These are phyloP conservation scores for Asobara japonica DNA, from an alignment of 1,140 invertebrate species.

Conservation along the genomic window DNA sequence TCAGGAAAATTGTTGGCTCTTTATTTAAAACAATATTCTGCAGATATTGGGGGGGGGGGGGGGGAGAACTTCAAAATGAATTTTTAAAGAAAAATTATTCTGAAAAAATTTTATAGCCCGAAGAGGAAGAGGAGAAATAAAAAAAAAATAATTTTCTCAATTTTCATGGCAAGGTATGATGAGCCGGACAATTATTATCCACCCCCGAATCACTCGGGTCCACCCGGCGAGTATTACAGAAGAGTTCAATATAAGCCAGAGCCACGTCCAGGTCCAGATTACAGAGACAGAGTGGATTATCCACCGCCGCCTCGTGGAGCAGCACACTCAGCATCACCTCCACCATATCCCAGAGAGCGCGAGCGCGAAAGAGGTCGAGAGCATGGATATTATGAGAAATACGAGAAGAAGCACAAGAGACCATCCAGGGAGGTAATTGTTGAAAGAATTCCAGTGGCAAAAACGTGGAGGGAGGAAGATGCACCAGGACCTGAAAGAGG, in stretches of 20 bases:
- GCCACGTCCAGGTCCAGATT: slow-evolving; percentile 51
- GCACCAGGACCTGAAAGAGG: slow-evolving; percentile 57
- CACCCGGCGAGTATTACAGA: slow-evolving; percentile 57
- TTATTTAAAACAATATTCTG: too few relatives aligned
- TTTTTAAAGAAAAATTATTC: too few relatives aligned
- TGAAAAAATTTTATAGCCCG: too few relatives aligned
- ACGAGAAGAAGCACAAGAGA: slow-evolving; percentile 70
- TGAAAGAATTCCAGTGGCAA: slow-evolving; percentile 73
- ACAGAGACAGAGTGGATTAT: slow-evolving; percentile 61
- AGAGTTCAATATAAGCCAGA: slow-evolving; percentile 62
- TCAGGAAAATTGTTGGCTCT: too few relatives aligned
- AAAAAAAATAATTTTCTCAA: not conserved
- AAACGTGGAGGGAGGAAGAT: slow-evolving; percentile 62
- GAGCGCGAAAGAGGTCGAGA: slow-evolving; percentile 62
- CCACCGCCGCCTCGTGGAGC: slow-evolving; percentile 51
- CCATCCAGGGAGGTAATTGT: slow-evolving; percentile 82
- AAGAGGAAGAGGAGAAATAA: not conserved
- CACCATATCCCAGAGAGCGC: slow-evolving; percentile 55
- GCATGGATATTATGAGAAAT: slow-evolving; percentile 64
- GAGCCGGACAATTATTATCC: slow-evolving; percentile 57
- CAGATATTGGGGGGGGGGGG: too few relatives aligned
- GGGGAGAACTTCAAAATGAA: too few relatives aligned
- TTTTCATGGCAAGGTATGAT: slow-evolving; percentile 46
- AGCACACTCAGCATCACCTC: slow-evolving; percentile 58
- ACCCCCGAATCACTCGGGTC: slow-evolving; percentile 49